These are phyloP conservation scores for Alces alces DNA, from an alignment of 2,113 vertebrate species.

Conservation along the genomic window DNA sequence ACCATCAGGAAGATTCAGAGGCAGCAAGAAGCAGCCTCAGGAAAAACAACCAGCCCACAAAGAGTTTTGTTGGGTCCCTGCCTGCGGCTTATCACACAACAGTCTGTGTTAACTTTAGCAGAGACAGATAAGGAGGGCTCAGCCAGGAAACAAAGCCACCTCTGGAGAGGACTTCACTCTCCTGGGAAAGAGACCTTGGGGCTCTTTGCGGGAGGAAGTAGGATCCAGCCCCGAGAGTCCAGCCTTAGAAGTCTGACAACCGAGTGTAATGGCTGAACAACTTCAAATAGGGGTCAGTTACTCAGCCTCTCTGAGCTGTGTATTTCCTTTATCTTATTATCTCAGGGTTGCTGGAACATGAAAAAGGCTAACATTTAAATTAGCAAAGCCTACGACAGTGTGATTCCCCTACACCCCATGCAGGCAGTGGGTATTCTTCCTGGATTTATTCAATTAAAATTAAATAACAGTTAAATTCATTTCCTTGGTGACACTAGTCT, in stretches of 20 bases:
- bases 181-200: neutral
- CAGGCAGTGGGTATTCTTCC: neutral
- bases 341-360: neutral
- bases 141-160: neutral
- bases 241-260: too few species aligned
- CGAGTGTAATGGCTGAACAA: fast-evolving
- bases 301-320: neutral
- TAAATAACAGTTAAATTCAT: neutral
- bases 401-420: neutral
- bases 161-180: neutral
- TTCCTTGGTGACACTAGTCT: neutral
- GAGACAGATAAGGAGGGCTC: neutral
- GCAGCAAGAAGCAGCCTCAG: neutral
- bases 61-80: neutral
- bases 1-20: fast-evolving
- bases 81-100: neutral
- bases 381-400: neutral
- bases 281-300: fast-evolving
- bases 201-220: neutral
- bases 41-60: neutral
- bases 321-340: neutral
- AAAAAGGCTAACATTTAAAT: neutral
- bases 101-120: neutral
- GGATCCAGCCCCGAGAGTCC: neutral
- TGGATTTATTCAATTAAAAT: neutral